These are phyloP conservation scores for Hedya salicella DNA, from an alignment of 2,888 invertebrate species.

Conservation along the genomic window DNA sequence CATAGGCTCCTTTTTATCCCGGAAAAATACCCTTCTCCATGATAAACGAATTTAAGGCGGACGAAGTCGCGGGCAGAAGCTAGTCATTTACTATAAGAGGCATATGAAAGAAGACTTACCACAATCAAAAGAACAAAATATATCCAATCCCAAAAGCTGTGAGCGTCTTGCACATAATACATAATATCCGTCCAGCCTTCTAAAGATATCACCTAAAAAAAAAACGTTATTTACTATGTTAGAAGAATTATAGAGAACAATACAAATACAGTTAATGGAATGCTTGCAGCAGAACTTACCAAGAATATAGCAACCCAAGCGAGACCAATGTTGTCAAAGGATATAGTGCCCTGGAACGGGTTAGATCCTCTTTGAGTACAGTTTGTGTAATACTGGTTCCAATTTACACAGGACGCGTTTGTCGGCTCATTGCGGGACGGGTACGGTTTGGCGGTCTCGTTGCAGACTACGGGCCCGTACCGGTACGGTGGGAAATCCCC, in stretches of 20 bases:
- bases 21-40: too few species aligned
- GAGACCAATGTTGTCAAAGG: conserved; percentile 99
- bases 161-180: conserved; percentile 99
- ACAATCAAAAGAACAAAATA: conserved; percentile 99
- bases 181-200: conserved; percentile 99
- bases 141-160: conserved; percentile 99
- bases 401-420: conserved; percentile 95
- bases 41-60: too few species aligned
- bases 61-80: too few species aligned
- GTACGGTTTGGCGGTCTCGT: conserved; percentile 87
- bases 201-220: conserved; percentile 96
- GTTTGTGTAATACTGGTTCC: conserved; percentile 99
- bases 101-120: conserved; percentile 94
- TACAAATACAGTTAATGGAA: background rate
- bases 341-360: conserved; percentile 99
- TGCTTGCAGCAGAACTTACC: conserved; percentile 86
- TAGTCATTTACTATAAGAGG: background rate
- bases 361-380: conserved; percentile 97
- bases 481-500: conserved; percentile 92
- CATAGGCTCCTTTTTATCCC: too few species aligned
- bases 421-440: conserved; percentile 86
- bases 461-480: conserved; percentile 90
- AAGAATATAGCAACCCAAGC: conserved; percentile 99
- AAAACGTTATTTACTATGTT: conserved; percentile 10
- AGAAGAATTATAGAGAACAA: conserved; percentile 5